Evolutionary conservation across 1,140 invertebrate genomes (phyloP), one percentile per base, ranked within the genome.

Genomic region (Brachionus plicatilis): DNA sequence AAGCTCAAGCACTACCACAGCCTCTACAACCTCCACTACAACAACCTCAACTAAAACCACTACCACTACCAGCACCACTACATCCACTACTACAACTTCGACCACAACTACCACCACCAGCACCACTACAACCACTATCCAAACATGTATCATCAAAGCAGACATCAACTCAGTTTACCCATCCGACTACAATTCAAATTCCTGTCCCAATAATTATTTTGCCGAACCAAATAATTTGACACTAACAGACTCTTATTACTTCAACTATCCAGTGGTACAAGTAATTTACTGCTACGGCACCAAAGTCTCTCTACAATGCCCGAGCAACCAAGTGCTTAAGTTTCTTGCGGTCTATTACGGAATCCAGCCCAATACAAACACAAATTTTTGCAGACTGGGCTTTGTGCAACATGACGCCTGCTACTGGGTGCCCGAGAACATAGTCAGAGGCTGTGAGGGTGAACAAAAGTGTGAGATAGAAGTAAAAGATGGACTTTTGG

Each of bases 331-430:
- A 82, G 37, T 27, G 14, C 29, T 82, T 1, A 24, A 82, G 9
- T 45, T 82, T 65, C 60, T 43, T 60, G 53, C 79, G 3, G 12
- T 37, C 2, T 82, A 82, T 37, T 82, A 82, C 20, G 79, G 79
- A 29, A 68, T 82, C 8, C 79, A 82, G 27, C 37, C 24, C 2
- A 33, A 68, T 65, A 82, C 79, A 14, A 68, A 43, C 43, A 82
- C 79, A 65, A 37, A 60, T 82, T 82, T 45, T 29, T 82, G 53
- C 17, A 82, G 20, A 82, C 11, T 7, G 20, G 65, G 65, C 24
- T 1, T 1, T 5, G 79, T 82, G n/a, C 12, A 65, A 24, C 79
- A 60, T 68, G 43, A 27, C 17, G 79, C 33, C 11, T 82, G 79
- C n/a, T 82, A 47, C 65, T 9, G 53, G 24, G 17, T 68, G 17